phyloP scores from a whole-genome alignment of 2,888 invertebrate genomes.

The Microctonus aethiopoides region DNA sequence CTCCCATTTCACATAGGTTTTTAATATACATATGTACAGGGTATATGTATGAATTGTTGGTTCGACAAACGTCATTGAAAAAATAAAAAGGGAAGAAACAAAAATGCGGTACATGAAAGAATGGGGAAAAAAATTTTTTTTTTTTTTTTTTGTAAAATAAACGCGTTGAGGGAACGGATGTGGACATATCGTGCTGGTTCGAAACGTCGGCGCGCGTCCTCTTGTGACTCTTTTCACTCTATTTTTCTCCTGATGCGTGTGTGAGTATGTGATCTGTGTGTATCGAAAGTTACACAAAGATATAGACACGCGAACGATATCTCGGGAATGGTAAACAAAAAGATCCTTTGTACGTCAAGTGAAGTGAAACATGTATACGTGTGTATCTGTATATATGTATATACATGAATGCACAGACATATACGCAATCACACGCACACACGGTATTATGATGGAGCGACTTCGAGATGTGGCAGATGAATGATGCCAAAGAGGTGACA shows the following conservation, averaged over 20 bases:
- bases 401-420: no score
- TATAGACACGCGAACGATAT: constrained; percentile 42
- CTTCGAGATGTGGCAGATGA: constrained; percentile 23
- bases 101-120: background rate
- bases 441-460: constrained; percentile 23
- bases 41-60: background rate
- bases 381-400: no score
- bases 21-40: background rate
- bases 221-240: constrained; percentile 16
- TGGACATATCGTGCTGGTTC: constrained; percentile 43
- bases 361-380: background rate
- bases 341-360: constrained; percentile 7
- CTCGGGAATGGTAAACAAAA: constrained; percentile 27
- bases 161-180: constrained; percentile 40
- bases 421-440: background rate
- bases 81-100: background rate
- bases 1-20: no score
- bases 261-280: constrained; percentile 4
- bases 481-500: background rate
- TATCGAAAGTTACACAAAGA: constrained; percentile 48
- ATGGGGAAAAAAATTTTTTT: constrained; percentile 5
- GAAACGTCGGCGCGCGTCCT: constrained; percentile 29
- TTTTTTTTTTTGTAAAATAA: constrained; percentile 7
- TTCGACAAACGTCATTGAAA: constrained; percentile 12
- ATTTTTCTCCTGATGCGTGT: constrained; percentile 18